These are phyloP conservation scores for Thelaira solivaga DNA, from an alignment of 2,888 invertebrate species.

Conservation along the genomic window DNA sequence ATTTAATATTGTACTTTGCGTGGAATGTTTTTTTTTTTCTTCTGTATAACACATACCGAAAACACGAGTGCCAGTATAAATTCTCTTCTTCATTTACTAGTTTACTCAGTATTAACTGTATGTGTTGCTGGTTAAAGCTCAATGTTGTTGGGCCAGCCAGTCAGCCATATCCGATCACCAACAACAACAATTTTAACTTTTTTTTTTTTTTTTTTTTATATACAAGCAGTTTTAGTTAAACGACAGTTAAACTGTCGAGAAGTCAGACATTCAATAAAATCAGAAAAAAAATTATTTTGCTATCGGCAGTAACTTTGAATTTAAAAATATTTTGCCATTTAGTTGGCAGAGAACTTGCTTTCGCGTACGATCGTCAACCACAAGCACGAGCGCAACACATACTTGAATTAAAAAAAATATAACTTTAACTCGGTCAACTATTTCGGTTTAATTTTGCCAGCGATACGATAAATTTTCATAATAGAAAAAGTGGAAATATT, in stretches of 20 bases:
- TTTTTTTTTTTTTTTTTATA: conserved; percentile 7
- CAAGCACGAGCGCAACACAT: conserved; percentile 32
- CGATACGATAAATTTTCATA: not conserved
- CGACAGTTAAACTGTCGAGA: not conserved
- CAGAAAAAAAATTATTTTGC: conserved; percentile 36
- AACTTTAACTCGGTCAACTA: conserved; percentile 25
- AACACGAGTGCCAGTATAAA: too few species aligned
- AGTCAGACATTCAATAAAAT: conserved; percentile 44
- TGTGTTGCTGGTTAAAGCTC: conserved; percentile 56
- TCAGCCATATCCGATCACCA: conserved; percentile 51
- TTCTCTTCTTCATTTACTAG: conserved; percentile 35
- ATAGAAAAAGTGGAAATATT: conserved; percentile 7
- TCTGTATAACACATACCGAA: too few species aligned
- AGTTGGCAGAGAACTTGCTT: conserved; percentile 72
- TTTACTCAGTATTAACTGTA: conserved; percentile 10
- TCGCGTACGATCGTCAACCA: conserved; percentile 68
- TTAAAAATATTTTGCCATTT: conserved; percentile 67
- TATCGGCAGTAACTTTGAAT: conserved; percentile 58
- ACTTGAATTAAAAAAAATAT: conserved; percentile 8
- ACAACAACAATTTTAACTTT: conserved; percentile 49
- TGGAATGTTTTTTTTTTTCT: conserved; percentile 32
- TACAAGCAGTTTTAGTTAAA: conserved; percentile 25
- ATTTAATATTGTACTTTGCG: conserved; percentile 7
- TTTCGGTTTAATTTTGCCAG: conserved; percentile 39
- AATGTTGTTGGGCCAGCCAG: conserved; percentile 55